A percentile compares a stretch with the other conserved stretches of the same genome.
These are phyloP conservation scores for Drosophila seguyi DNA, from an alignment of 1,140 invertebrate species.

Conservation along the genomic window DNA sequence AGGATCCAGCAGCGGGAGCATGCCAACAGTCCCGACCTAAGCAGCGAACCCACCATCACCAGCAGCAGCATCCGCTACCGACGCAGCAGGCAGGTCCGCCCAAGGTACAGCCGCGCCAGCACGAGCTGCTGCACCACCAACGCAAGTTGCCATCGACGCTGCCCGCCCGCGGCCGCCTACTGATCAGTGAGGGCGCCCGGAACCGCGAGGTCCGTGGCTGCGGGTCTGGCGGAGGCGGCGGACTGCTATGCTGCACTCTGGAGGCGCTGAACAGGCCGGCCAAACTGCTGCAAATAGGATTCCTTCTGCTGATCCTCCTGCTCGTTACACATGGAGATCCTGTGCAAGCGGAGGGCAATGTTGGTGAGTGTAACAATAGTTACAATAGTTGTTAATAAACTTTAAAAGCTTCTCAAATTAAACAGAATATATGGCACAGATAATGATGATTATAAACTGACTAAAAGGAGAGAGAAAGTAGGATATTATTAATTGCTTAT, in stretches of 20 bases:
- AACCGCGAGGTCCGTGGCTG: constrained; percentile 29
- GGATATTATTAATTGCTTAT: background rate
- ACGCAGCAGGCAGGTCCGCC: background rate
- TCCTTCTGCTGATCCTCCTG: constrained; percentile 66
- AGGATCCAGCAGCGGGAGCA: constrained; percentile 22
- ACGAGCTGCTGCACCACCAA: constrained; percentile 48
- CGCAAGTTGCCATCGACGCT: constrained; percentile 19
- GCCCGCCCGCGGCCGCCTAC: constrained; percentile 23
- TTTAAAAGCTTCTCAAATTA: background rate
- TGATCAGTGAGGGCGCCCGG: constrained; percentile 39
- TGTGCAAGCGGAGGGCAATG: constrained; percentile 79
- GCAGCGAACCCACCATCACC: constrained; percentile 29
- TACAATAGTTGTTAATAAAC: too few species aligned
- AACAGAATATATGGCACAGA: background rate
- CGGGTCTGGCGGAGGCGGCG: constrained; percentile 30
- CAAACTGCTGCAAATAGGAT: constrained; percentile 59
- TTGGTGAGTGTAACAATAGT: constrained; percentile 78
- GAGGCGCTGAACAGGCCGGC: constrained; percentile 49
- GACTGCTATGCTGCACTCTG: constrained; percentile 60
- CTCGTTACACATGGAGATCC: constrained; percentile 67
- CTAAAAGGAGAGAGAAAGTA: background rate
- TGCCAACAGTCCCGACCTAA: constrained; percentile 34
- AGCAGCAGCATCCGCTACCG: constrained; percentile 11
- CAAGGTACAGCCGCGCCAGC: constrained; percentile 25
- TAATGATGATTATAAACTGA: background rate